Base-by-base conservation (phyloP, 1,140 invertebrate genomes). In the Akabosia matsudoensis region DNA sequence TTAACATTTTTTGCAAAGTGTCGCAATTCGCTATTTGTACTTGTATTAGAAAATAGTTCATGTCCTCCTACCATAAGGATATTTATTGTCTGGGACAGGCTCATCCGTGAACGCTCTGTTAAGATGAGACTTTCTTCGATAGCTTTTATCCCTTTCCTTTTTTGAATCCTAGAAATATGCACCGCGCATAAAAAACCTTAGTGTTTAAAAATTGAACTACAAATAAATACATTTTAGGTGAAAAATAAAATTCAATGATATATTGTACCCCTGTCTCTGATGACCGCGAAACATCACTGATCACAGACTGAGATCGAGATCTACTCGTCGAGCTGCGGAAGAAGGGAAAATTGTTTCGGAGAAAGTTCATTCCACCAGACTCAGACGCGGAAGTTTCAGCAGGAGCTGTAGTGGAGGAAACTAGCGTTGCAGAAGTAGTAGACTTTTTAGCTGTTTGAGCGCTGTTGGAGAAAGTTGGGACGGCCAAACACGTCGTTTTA, bases 71-170 rank as follows among this genome's bases (percentile, higher is more conserved):
- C 70, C 33, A 24, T 22, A 72, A 22, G 33, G 7, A 45, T n/a
- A 72, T 22, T 34, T 45, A 51, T 33, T 51, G 70, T 74, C 72
- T 14, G 85, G 84, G 76, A 86, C 85, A 82, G 88, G 85, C 83
- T 90, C 89, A 13, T 84, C 82, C 74, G 87, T 88, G 64, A 86
- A 82, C 14, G 88, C 86, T 70, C 88, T 86, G 83, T 90, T 91
- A 74, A 90, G 82, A 83, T 89, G 88, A 45, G 89, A 90, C 84
- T 90, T 90, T 72, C 90, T 84, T 83, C 90, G 90, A 75, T 86
- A 85, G 77, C 88, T 90, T 81, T 90, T 90, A 83, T 91, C 89
- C 79, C 86, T 87, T 51, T 78, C 79, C 16, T 75, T 75, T 33
- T 79, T 75, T 16, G 31, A 24, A 33, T 76, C 74, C 70, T 72